Conservation (phyloP, 2,113 vertebrate genomes). For the Dunckerocampus dactyliophorus region DNA sequence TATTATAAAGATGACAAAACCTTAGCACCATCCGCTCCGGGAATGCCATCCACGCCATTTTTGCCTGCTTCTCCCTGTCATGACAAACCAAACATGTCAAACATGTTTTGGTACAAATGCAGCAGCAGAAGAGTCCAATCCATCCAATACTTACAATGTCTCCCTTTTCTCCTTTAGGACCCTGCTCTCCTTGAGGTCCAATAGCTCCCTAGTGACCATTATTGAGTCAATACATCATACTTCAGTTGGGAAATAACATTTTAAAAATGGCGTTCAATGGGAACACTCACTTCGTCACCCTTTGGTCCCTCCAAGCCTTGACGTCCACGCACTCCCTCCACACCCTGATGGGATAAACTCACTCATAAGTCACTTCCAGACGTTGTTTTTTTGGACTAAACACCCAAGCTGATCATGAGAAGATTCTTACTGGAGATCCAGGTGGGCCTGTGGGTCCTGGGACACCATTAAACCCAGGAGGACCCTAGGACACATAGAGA, state of each 20-base stretch:
- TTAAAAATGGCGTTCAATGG: neutral
- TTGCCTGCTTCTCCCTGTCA: slow-evolving; percentile 68
- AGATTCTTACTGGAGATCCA: slow-evolving; percentile 68
- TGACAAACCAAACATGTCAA: slow-evolving; percentile 1
- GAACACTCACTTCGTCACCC: slow-evolving; percentile 70
- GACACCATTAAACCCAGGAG: slow-evolving; percentile 75
- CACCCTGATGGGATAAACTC: slow-evolving; percentile 53
- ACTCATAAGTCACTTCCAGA: neutral
- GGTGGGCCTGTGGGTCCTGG: slow-evolving; percentile 76
- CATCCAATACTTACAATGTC: slow-evolving; percentile 62
- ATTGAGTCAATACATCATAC: neutral
- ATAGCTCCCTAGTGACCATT: slow-evolving; percentile 61
- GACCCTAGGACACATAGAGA: slow-evolving; percentile 55
- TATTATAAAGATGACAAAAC: slow-evolving; percentile 31
- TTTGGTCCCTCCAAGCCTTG: slow-evolving; percentile 68
- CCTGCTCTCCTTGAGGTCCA: slow-evolving; percentile 63
- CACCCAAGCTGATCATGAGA: neutral
- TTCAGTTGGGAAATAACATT: neutral
- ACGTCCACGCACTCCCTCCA: slow-evolving; percentile 74
- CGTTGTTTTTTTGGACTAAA: neutral
- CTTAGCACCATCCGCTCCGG: slow-evolving; percentile 68
- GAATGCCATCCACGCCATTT: slow-evolving; percentile 64
- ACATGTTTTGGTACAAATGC: neutral
- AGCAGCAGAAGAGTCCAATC: neutral
- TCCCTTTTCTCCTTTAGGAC: slow-evolving; percentile 65